Evolutionary conservation across 2,888 invertebrate genomes (phyloP), one percentile per base, ranked within the genome.

Genomic region (Polydrusus tereticollis): DNA sequence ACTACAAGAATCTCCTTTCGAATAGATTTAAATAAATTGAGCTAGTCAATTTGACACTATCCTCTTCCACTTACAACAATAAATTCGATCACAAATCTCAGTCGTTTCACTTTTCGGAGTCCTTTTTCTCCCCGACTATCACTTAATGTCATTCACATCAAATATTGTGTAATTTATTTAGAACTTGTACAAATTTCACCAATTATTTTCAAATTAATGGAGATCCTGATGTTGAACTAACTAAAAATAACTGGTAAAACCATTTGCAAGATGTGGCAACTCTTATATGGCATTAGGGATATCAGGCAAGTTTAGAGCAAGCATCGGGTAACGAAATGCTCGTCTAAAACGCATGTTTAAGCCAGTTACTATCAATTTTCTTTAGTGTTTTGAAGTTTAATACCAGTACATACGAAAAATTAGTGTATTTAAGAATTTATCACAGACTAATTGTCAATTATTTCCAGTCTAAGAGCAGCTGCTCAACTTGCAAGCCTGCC

Each of bases 191-290:
- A 36, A 33, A 43, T 60, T 68, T 62, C 41, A 69, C 55, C 66
- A 43, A 29, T 45, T n/a, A 23, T 7, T 57, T 20, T 36, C 38
- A 38, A 52, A 43, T 67, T 45, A 72, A 74, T 57, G 74, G 74
- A 74, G 74, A 71, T 74, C 69, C 70, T 74, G 73, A 23, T 74
- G 69, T 67, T 60, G 52, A 69, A 68, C 63, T 68, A 38, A 65
- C 62, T 43, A 21, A 69, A 55, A 71, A 38, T 29, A 45, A 55
- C 29, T 33, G 60, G 45, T 47, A 63, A 74, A 66, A 67, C 38
- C 5, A 29, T 18, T 36, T 16, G 8, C 18, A 8, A 41, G 33
- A 23, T 55, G 20, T 16, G 29, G 69, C 43, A 45, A 69, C 16
- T 69, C 21, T 38, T 67, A 57, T 33, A 50, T 16, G 20, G 47